Percentiles rank a stretch among this genome's conserved stretches.
These are phyloP conservation scores for Nemotelus nigrinus DNA, from an alignment of 2,888 invertebrate species.

Conservation along the genomic window DNA sequence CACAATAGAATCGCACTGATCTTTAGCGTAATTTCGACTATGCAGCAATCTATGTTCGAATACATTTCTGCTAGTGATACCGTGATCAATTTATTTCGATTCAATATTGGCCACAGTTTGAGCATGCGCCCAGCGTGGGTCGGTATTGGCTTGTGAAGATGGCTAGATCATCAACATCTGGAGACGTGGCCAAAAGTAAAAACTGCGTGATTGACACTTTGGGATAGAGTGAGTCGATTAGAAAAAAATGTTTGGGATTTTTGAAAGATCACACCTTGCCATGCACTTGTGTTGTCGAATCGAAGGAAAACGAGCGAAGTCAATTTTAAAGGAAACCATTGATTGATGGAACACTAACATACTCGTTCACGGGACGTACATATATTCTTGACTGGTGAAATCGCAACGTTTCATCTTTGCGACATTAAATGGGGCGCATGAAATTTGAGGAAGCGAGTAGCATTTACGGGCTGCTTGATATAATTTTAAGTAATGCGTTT, in stretches of 20 bases:
- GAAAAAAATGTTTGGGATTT: constrained; percentile 10
- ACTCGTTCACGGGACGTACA: too few relatives aligned
- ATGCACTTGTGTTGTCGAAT: constrained; percentile 2
- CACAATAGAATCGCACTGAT: constrained; percentile 26
- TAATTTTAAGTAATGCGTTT: too few relatives aligned
- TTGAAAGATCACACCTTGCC: constrained; percentile 36
- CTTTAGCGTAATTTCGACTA: neutral
- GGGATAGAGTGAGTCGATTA: constrained; percentile 10
- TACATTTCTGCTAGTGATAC: too few relatives aligned
- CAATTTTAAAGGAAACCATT: neutral
- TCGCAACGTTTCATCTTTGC: too few relatives aligned
- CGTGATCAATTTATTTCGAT: too few relatives aligned
- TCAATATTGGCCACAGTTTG: too few relatives aligned
- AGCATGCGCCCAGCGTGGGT: neutral
- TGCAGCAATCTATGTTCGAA: too few relatives aligned
- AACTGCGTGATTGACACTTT: constrained; percentile 34
- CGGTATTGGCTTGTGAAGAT: neutral
- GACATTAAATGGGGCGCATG: too few relatives aligned
- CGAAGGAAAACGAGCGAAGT: constrained; percentile 7
- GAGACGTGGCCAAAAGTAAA: constrained; percentile 22
- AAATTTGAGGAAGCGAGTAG: too few relatives aligned
- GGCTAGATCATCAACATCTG: neutral
- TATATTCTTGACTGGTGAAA: too few relatives aligned
- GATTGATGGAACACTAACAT: constrained; percentile 5
- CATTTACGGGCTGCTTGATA: too few relatives aligned